These are phyloP conservation scores for Rhynchotus rufescens DNA, from an alignment of 2,797 vertebrate species.

Conservation along the genomic window DNA sequence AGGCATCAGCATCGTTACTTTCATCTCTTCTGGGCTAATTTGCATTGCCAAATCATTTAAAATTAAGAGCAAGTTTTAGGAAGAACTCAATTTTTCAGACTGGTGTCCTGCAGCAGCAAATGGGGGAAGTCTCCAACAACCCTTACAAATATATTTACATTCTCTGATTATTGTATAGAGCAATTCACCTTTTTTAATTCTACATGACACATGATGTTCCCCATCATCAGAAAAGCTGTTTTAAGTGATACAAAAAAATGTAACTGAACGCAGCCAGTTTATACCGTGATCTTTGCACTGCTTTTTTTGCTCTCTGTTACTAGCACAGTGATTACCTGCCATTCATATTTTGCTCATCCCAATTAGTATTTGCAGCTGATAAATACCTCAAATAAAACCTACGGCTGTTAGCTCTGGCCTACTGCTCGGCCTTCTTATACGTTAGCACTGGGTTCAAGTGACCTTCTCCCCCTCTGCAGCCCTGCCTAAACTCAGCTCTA, in stretches of 20 bases:
- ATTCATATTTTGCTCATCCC: background rate
- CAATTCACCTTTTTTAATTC: background rate
- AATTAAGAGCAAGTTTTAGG: background rate
- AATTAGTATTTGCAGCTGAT: background rate
- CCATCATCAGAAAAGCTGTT: background rate
- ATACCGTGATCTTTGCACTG: background rate
- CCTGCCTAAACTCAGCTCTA: background rate
- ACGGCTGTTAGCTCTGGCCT: accelerated
- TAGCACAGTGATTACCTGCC: background rate
- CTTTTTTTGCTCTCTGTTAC: background rate
- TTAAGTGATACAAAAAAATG: background rate
- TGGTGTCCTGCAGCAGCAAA: background rate
- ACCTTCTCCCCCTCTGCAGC: background rate
- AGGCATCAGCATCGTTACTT: background rate
- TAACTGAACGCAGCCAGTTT: background rate
- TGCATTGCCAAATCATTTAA: background rate
- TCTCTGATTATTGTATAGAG: background rate
- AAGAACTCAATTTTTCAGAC: background rate
- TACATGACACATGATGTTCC: background rate
- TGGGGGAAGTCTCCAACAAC: background rate
- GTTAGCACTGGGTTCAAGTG: background rate
- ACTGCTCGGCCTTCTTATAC: background rate
- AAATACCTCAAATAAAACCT: background rate
- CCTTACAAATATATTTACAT: background rate
- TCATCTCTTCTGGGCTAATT: background rate